A percentile compares a stretch with the other conserved stretches of the same genome.
phyloP scores from a whole-genome alignment of 92 coral and sea anemone species.

The Phenganax stokvisi region DNA sequence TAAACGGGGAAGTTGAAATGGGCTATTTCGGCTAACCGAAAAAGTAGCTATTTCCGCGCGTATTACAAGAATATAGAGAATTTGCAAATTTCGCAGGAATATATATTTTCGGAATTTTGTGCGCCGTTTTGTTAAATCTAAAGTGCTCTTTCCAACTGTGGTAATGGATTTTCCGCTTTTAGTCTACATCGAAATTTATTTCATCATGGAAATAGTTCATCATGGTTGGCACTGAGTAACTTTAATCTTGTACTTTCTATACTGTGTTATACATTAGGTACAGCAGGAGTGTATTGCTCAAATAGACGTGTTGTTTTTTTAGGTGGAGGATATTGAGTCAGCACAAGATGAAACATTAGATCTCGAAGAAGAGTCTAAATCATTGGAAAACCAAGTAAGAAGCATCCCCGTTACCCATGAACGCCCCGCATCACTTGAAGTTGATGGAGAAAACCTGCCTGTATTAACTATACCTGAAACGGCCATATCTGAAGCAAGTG shows the following conservation, averaged over 20 bases:
- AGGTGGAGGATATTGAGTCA: background rate
- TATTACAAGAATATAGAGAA: too few species aligned
- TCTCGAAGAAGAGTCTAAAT: background rate
- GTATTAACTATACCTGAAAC: too few species aligned
- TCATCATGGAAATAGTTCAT: background rate
- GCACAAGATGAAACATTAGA: background rate
- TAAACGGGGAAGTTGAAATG: too few species aligned
- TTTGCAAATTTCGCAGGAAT: too few species aligned
- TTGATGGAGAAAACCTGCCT: constrained; percentile 13
- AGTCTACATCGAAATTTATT: too few species aligned
- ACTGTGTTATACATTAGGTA: background rate
- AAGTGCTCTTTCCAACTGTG: too few species aligned
- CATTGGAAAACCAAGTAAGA: background rate
- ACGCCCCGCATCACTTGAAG: constrained; percentile 30
- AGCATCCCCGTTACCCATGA: constrained; percentile 8
- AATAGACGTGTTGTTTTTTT: background rate
- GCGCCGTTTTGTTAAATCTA: too few species aligned
- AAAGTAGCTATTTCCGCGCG: too few species aligned
- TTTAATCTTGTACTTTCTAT: background rate
- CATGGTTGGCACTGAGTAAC: background rate
- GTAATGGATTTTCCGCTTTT: too few species aligned
- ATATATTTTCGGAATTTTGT: too few species aligned
- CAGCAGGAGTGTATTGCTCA: background rate
- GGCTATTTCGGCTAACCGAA: too few species aligned
- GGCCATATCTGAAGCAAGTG: too few species aligned